Base-by-base conservation (phyloP, 2,797 vertebrate species). In the Molossus molossus region DNA sequence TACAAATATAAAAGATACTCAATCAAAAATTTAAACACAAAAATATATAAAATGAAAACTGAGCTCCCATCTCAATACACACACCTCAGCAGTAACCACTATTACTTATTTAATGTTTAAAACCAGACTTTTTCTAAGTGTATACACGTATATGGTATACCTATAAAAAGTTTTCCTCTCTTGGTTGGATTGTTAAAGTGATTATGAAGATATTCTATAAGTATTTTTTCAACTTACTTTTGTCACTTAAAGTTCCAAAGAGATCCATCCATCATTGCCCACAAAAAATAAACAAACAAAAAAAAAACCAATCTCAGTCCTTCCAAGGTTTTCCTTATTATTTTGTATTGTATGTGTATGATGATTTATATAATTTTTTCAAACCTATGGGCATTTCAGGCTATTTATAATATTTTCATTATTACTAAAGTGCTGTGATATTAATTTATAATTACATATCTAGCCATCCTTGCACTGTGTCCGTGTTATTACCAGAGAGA, bases 91-190 rank as follows among this genome's bases (percentile, higher is more conserved):
- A 62, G 17, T 90, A 85, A 55, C 21, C 3, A 57, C 48, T 80
- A n/a, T 27, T 90, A 57, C 45, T 25, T 21, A n/a, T 92, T 91
- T 65, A 90, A 29, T 58, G 29, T 80, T 53, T 88, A 62, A 88
- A 57, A 62, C 9, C 20, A 95, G 45, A 69, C 87, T 4, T 62
- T 81, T 62, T 55, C 53, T 55, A 65, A 69, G n/a, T 76, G 27
- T 9, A 5, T 15, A 40, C 53, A 58, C 1, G 58, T 69, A 12
- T 25, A 75, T 6, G 17, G 14, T 60, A 15, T 60, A 15, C 25
- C 15, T 45, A 23, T 25, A 8, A 75, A 6, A 87, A 6, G 0
- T 45, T 62, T 55, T 10, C 21, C 5, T 23, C 21, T 37, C 29
- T 23, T 57, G 27, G 53, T 70, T 72, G 48, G 21, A 80, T 86